Evolutionary conservation across 2,797 vertebrate species (phyloP).

Genomic region (Sebastes oblongus): DNA sequence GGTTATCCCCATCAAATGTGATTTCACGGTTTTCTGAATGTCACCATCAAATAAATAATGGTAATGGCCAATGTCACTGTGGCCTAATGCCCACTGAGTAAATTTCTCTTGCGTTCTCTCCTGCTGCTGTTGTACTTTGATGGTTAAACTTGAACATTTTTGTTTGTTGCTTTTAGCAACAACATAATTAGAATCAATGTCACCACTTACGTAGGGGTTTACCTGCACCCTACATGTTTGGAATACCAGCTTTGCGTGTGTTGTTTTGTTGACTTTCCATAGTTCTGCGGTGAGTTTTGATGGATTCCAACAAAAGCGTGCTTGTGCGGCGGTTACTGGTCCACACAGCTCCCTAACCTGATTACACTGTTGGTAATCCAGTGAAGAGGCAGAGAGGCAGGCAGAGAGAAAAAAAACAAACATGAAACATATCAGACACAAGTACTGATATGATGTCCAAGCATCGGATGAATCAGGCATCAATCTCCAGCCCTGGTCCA

Average conservation of each 20-base stretch:
- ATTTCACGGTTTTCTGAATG: neutral
- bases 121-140: neutral
- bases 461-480: slow-evolving; percentile 75
- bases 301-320: slow-evolving; percentile 67
- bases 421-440: slow-evolving; percentile 64
- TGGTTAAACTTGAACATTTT: slow-evolving; percentile 7
- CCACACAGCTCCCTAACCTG: slow-evolving; percentile 69
- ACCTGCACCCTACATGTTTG: neutral
- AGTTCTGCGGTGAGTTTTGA: slow-evolving; percentile 50
- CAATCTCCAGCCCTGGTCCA: slow-evolving; percentile 74
- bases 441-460: slow-evolving; percentile 66
- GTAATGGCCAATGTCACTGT: neutral
- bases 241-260: neutral
- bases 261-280: slow-evolving; percentile 50
- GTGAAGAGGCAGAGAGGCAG: slow-evolving; percentile 63
- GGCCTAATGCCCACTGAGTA: neutral
- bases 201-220: neutral
- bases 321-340: slow-evolving; percentile 61
- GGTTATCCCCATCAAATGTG: neutral
- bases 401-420: slow-evolving; percentile 53
- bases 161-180: neutral
- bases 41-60: neutral
- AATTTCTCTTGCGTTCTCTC: neutral
- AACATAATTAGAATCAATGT: neutral
- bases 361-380: slow-evolving; percentile 80